These are phyloP conservation scores for Heliornis fulica DNA, from an alignment of 2,113 vertebrate genomes.

Conservation along the genomic window DNA sequence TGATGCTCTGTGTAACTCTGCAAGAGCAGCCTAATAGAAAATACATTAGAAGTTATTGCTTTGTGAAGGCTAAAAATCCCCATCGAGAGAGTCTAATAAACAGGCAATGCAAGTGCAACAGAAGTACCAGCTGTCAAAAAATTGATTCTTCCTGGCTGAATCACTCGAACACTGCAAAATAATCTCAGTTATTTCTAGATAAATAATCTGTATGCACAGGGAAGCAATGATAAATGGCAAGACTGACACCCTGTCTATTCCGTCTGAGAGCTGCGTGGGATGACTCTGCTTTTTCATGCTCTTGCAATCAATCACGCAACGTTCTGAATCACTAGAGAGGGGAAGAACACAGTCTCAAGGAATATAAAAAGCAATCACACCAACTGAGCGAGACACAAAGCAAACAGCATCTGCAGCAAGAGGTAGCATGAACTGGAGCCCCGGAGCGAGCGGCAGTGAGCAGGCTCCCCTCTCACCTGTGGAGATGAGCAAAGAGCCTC, in stretches of 20 bases:
- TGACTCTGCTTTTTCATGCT: neutral
- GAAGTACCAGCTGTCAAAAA: neutral
- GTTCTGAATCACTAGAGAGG: neutral
- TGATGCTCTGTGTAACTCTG: neutral
- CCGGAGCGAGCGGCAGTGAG: fast-evolving
- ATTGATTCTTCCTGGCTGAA: neutral
- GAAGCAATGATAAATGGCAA: neutral
- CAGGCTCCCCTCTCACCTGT: neutral
- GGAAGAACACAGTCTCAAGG: neutral
- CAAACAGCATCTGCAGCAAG: neutral
- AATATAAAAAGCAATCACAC: neutral
- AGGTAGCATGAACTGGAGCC: neutral
- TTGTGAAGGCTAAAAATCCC: neutral
- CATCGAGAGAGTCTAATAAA: neutral
- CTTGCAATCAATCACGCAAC: neutral
- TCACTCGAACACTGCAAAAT: neutral
- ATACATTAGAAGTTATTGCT: neutral
- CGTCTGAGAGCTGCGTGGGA: neutral
- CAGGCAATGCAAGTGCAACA: neutral
- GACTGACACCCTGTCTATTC: neutral
- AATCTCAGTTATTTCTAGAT: neutral
- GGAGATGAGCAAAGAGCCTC: neutral
- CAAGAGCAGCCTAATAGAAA: neutral
- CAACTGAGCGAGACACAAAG: neutral
- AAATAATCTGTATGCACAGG: neutral